Evolutionary conservation across 1,140 invertebrate species (phyloP).

Genomic region (Dendrolimus kikuchii): DNA sequence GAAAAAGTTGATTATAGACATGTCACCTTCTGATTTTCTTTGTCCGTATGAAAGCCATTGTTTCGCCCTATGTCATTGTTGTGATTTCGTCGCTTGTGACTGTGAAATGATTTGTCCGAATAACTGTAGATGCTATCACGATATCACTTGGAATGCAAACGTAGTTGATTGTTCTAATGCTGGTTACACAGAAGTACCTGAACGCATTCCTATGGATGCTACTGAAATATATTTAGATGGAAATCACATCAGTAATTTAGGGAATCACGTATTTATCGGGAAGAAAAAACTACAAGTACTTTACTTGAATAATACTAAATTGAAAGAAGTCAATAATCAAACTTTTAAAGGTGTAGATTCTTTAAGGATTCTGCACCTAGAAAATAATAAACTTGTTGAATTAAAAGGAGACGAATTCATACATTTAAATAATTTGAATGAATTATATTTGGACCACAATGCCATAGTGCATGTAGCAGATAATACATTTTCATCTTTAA

Average conservation of each 20-base stretch:
- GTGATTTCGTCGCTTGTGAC: conserved; percentile 92
- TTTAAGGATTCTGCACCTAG: conserved; percentile 84
- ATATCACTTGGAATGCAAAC: conserved; percentile 92
- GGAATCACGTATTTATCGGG: conserved; percentile 89
- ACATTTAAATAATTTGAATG: conserved; percentile 81
- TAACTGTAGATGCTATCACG: conserved; percentile 91
- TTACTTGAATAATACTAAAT: conserved; percentile 87
- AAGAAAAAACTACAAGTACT: conserved; percentile 88
- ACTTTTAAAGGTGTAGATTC: conserved; percentile 88
- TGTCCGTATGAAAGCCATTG: conserved; percentile 92
- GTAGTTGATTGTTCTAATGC: conserved; percentile 90
- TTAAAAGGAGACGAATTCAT: conserved; percentile 85
- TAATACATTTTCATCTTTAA: conserved; percentile 82
- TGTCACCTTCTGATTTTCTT: conserved; percentile 86
- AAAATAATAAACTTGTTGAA: conserved; percentile 83
- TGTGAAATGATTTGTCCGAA: conserved; percentile 93
- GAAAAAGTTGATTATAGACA: conserved; percentile 83
- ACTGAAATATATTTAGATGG: conserved; percentile 92
- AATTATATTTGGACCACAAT: conserved; percentile 89
- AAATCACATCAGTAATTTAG: conserved; percentile 84
- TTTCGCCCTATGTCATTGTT: conserved; percentile 91
- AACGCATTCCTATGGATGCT: conserved; percentile 90
- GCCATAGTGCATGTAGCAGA: conserved; percentile 81
- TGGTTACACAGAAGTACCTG: conserved; percentile 81
- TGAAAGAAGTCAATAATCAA: conserved; percentile 85